Base-by-base conservation (phyloP, 2,888 invertebrate species). In the Kryphioiulus occultus region DNA sequence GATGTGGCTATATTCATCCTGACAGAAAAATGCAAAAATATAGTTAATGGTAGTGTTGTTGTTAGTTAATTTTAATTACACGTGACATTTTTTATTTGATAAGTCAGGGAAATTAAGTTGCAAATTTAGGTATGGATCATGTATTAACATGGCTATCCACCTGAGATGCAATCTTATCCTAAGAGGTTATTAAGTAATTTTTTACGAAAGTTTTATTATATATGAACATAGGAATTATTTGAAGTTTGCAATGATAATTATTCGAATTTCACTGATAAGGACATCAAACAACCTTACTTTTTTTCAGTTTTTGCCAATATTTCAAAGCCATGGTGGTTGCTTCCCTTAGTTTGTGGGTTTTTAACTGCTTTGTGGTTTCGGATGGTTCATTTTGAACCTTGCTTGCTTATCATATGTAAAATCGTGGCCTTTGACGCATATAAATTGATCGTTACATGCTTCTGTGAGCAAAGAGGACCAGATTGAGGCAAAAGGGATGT, bases 391-490 rank as follows among this genome's bases (percentile, higher is more conserved):
- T 30, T 68, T 68, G 7, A 68, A 9, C 26, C 26, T 0, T 68
- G 68, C 26, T 68, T 68, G 68, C 15, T 26, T 26, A 68, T 26
- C 26, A 26, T 9, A 26, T 68, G 68, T 26, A 12, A 68, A 68
- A 68, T 68, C 26, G 26, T 26, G 26, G 0, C 26, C 68, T 26
- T 68, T 68, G 68, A 26, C 2, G 68, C 68, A 68, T 68, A 26
- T 68, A 68, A 68, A 12, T 26, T 68, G 68, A 68, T 68, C 10
- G 30, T 68, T 68, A 68, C 68, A 68, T 68, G 68, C 68, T 68
- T 26, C 10, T 68, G n/a, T 26, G 26, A 68, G 26, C 26, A 68
- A 68, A 12, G n/a, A 3, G 9, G 10, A 26, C 68, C 0, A 26
- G 10, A 68, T 68, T 26, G 26, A 68, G 68, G 68, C 26, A 68